Percentiles rank a stretch among this genome's conserved stretches.
phyloP scores from a whole-genome alignment of 2,888 invertebrate species.

The Hydriomena furcata region DNA sequence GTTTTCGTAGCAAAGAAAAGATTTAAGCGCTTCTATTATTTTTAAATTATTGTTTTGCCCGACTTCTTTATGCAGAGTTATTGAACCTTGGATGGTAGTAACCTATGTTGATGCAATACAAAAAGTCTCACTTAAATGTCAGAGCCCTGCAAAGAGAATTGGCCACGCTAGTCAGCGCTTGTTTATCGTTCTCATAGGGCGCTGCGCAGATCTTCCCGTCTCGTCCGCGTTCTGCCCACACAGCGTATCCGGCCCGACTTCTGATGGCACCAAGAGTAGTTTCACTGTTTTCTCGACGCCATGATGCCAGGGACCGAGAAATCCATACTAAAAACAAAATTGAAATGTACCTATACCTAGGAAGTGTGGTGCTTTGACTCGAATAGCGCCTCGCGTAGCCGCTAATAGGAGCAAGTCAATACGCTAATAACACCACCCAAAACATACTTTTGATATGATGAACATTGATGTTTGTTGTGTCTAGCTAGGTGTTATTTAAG shows the following conservation, averaged over 20 bases:
- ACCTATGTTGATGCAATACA: too few relatives aligned
- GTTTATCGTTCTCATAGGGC: constrained; percentile 86
- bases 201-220: constrained; percentile 92
- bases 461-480: too few relatives aligned
- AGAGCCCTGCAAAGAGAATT: constrained; percentile 90
- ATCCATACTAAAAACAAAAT: constrained; percentile 85
- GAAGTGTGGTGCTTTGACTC: too few relatives aligned
- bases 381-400: too few relatives aligned
- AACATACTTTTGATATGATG: too few relatives aligned
- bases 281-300: constrained; percentile 85
- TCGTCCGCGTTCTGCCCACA: constrained; percentile 92
- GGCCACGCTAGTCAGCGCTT: constrained; percentile 87
- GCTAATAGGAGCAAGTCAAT: too few relatives aligned
- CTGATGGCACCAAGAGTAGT: constrained; percentile 88
- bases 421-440: too few relatives aligned
- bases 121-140: constrained; percentile 86
- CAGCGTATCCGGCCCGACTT: constrained; percentile 90
- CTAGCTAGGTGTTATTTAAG: too few relatives aligned
- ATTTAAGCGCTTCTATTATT: constrained; percentile 2
- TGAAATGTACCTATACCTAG: too few relatives aligned
- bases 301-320: constrained; percentile 86
- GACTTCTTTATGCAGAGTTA: too few relatives aligned
- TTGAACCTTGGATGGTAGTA: too few relatives aligned
- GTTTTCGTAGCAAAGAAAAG: constrained; percentile 9
- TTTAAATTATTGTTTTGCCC: background rate